A percentile compares a stretch with the other conserved stretches of the same genome.
These are phyloP conservation scores for Jaculus jaculus DNA, from an alignment of 2,113 vertebrate genomes.

Conservation along the genomic window DNA sequence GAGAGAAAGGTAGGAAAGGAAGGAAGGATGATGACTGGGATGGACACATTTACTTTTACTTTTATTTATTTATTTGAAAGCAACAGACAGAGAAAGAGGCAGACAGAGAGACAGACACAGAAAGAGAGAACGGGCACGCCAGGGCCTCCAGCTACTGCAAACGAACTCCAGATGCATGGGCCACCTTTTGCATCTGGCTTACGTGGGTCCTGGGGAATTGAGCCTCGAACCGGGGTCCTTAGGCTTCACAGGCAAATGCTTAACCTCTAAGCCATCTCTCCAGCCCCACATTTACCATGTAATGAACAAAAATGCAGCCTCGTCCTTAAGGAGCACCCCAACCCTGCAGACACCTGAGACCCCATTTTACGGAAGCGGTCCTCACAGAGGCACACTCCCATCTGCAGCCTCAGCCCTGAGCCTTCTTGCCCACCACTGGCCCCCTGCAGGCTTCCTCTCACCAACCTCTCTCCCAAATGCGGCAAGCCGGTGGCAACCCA, in stretches of 20 bases:
- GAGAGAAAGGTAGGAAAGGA: neutral
- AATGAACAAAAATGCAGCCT: neutral
- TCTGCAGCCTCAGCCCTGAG: neutral
- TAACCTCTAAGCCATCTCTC: no score
- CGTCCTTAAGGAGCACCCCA: fast-evolving
- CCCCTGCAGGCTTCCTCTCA: neutral
- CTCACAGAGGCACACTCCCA: fast-evolving
- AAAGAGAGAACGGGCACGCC: no score
- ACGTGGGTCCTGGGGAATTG: no score
- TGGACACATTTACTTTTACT: neutral
- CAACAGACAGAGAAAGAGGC: no score
- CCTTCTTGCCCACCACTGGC: neutral
- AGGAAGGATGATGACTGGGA: neutral
- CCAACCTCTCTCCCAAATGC: neutral
- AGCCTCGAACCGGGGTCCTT: no score
- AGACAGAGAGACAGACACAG: no score
- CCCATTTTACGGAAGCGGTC: neutral
- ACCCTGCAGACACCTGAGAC: neutral
- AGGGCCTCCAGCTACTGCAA: no score
- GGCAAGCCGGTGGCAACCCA: neutral
- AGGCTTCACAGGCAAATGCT: no score
- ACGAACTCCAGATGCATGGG: no score
- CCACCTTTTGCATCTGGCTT: no score
- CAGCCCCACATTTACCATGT: neutral
- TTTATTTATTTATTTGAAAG: no score